Percentiles rank a stretch among this genome's conserved stretches.
These are phyloP conservation scores for Piprites chloris DNA, from an alignment of 2,113 vertebrate genomes.

Conservation along the genomic window DNA sequence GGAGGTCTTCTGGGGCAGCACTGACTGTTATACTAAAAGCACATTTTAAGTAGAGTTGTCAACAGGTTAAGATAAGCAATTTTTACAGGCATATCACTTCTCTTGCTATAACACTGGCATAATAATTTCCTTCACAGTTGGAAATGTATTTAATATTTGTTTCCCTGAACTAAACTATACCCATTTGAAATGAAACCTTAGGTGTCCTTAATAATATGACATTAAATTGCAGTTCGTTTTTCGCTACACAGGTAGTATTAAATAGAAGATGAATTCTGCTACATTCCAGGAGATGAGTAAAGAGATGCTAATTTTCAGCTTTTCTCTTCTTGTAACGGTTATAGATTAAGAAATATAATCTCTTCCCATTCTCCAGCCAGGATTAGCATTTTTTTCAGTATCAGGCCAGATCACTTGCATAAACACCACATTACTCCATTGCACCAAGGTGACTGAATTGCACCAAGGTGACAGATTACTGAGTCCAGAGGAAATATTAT, in stretches of 20 bases:
- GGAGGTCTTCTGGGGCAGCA: background rate
- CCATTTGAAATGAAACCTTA: slow-evolving; percentile 15
- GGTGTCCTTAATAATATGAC: background rate
- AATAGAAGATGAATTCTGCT: background rate
- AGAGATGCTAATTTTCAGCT: background rate
- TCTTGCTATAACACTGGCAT: slow-evolving; percentile 14
- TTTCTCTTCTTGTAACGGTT: background rate
- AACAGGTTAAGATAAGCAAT: slow-evolving; percentile 45
- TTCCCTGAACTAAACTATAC: slow-evolving; percentile 19
- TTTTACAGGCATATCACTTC: slow-evolving; percentile 13
- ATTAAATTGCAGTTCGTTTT: background rate
- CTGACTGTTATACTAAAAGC: background rate
- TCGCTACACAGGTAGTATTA: background rate
- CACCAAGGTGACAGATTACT: background rate
- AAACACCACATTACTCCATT: background rate
- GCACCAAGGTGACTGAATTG: background rate
- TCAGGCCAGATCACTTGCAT: background rate
- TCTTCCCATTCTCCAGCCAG: background rate
- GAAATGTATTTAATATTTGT: slow-evolving; percentile 46
- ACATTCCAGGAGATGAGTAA: background rate
- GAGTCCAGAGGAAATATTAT: background rate
- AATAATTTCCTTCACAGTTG: slow-evolving; percentile 43
- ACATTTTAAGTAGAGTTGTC: slow-evolving; percentile 36
- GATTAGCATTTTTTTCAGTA: background rate
- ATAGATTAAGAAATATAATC: background rate